Conservation (phyloP, 2,888 invertebrate species). For the Drosophila mimica region DNA sequence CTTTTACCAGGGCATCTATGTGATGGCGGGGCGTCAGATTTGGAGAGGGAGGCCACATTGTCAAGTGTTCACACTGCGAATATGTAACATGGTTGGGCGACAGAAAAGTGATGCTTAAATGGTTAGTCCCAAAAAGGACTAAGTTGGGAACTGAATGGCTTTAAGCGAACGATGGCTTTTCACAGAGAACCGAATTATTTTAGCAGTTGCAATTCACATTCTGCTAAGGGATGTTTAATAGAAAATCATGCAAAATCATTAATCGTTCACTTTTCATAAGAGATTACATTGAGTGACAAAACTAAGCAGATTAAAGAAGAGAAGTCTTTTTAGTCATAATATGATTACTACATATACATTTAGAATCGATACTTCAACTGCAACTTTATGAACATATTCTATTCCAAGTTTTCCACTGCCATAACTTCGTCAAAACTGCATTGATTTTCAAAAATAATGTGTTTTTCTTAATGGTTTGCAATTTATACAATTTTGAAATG, state of each 20-base stretch:
- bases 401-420: neutral
- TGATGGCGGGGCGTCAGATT: neutral
- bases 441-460: neutral
- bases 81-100: neutral
- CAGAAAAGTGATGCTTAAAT: neutral
- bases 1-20: neutral
- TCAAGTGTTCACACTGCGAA: slow-evolving; percentile 10
- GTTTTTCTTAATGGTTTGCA: neutral
- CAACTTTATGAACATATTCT: too few relatives aligned
- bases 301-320: too few relatives aligned
- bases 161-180: neutral
- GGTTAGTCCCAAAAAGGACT: neutral
- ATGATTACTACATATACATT: too few relatives aligned
- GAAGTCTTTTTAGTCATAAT: too few relatives aligned
- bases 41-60: neutral
- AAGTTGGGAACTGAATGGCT: neutral
- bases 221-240: neutral
- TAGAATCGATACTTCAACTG: too few relatives aligned
- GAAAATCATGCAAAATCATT: too few relatives aligned
- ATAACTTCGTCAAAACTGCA: neutral
- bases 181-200: neutral
- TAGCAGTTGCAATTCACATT: neutral
- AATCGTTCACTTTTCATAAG: too few relatives aligned
- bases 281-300: neutral
- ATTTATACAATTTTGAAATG: too few relatives aligned